Base-by-base conservation (phyloP, 2,797 vertebrate species). In the Ammospiza maritima region DNA sequence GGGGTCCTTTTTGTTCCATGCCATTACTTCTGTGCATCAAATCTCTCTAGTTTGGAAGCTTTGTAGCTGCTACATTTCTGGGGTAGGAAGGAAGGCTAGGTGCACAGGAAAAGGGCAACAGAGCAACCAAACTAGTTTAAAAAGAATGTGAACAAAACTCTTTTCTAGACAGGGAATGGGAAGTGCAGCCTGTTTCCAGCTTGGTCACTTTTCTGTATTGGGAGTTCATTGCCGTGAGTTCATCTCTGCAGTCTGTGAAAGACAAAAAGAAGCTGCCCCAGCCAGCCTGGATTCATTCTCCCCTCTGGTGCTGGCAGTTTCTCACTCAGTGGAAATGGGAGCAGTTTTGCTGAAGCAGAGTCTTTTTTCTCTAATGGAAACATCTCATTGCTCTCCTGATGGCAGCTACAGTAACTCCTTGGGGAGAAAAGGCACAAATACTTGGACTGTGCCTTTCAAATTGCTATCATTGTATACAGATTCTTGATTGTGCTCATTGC, bases 381-480 rank as follows among this genome's bases (percentile, higher is more conserved):
- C 0, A 0, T 23, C 32, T 72, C 26, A 4, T 30, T 69, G 42
- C 29, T 10, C 0, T 57, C 32, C 34, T 53, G 26, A 9, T 44
- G 45, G 47, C 60, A 79, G 38, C 34, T 87, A 0, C 8, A 15
- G 27, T 44, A 40, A 34, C 18, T 42, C 47, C 61, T 29, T 11
- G 21, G 44, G 34, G 15, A 65, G n/a, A 62, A 88, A 89, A 88
- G 44, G 15, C 44, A 84, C 51, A 58, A 85, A 44, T 17, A 32
- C 2, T 38, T 64, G 19, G 16, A 21, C 12, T 22, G 5, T 70
- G 19, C 44, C 57, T 83, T 74, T 93, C 36, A 50, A 15, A 67
- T 77, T 18, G 14, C 32, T 77, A 0, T 29, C 8, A 5, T 26
- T 0, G 74, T 47, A 14, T 47, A 19, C 10, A 42, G 32, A 12